Conservation (phyloP, 2,113 vertebrate species). For the Tetraodon nigroviridis region DNA sequence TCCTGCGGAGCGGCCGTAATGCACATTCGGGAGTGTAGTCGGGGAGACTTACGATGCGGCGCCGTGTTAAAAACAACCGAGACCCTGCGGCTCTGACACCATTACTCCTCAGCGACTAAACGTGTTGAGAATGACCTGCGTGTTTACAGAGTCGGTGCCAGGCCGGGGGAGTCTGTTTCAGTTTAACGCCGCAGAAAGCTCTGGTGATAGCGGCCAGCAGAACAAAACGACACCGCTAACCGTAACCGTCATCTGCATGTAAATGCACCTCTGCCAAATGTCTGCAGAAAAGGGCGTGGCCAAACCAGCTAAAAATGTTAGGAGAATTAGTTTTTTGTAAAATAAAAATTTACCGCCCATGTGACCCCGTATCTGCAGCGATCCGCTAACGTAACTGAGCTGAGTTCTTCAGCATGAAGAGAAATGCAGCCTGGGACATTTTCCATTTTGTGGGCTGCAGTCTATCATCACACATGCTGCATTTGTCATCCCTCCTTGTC, state of each 20-base stretch:
- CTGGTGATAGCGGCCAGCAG: constrained; percentile 15
- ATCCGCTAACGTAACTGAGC: constrained; percentile 8
- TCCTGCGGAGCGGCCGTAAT: constrained; percentile 5
- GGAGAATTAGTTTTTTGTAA: constrained; percentile 6
- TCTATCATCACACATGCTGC: constrained; percentile 12
- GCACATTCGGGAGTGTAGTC: constrained; percentile 34
- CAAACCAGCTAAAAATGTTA: too few relatives aligned
- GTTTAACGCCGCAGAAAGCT: constrained; percentile 40
- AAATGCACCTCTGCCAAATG: too few relatives aligned
- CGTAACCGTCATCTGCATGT: too few relatives aligned
- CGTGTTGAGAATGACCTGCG: constrained; percentile 52
- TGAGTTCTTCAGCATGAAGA: constrained; percentile 9
- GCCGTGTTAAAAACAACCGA: constrained; percentile 55
- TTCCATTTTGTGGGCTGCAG: constrained; percentile 15
- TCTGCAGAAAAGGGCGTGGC: too few relatives aligned
- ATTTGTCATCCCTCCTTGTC: constrained; percentile 1
- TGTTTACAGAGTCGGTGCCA: constrained; percentile 53
- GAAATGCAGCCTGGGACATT: constrained; percentile 29
- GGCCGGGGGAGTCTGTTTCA: constrained; percentile 54
- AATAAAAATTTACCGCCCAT: constrained; percentile 38
- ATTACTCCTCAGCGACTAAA: constrained; percentile 44
- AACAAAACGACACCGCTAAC: background rate
- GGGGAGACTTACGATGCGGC: constrained; percentile 41
- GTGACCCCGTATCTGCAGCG: constrained; percentile 12
- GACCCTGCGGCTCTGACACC: constrained; percentile 28